Conservation (phyloP, 2,797 vertebrate species). For the Botia kubotai region DNA sequence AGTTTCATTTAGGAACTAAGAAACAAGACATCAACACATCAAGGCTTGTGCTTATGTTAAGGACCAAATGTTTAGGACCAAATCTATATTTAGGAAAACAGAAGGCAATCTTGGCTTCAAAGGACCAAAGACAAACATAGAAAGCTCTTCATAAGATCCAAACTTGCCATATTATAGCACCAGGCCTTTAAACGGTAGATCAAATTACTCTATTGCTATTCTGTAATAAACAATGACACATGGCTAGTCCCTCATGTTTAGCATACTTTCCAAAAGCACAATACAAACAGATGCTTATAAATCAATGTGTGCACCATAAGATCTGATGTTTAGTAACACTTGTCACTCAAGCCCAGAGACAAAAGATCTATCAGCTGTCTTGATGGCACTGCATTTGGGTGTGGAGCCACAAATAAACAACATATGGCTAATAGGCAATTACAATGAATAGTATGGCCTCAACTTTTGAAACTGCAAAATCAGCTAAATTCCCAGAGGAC, state of each 20-base stretch:
- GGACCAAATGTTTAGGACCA: conserved; percentile 33
- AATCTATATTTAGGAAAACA: conserved; percentile 24
- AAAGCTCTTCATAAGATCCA: not conserved
- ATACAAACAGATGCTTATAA: conserved; percentile 1
- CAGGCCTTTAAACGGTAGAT: not conserved
- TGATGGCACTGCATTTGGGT: conserved; percentile 9
- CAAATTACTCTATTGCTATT: not conserved
- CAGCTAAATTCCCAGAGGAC: not conserved
- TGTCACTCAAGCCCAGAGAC: conserved; percentile 7
- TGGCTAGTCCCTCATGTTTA: not conserved
- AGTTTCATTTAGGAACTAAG: not conserved
- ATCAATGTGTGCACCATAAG: conserved; percentile 7
- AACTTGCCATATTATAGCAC: not conserved
- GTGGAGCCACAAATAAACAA: conserved; percentile 14
- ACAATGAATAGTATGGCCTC: not conserved
- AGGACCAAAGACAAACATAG: conserved; percentile 21
- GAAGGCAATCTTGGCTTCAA: conserved; percentile 5
- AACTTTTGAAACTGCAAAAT: conserved; percentile 3
- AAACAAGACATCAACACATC: not conserved
- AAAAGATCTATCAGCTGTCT: conserved; percentile 46
- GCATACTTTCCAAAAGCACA: not conserved
- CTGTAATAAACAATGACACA: not conserved
- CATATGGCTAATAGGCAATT: not conserved
- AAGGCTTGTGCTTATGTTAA: too few relatives aligned
- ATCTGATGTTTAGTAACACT: conserved; percentile 5